Conservation (phyloP, 2,888 invertebrate species). For the Meloe dianella region DNA sequence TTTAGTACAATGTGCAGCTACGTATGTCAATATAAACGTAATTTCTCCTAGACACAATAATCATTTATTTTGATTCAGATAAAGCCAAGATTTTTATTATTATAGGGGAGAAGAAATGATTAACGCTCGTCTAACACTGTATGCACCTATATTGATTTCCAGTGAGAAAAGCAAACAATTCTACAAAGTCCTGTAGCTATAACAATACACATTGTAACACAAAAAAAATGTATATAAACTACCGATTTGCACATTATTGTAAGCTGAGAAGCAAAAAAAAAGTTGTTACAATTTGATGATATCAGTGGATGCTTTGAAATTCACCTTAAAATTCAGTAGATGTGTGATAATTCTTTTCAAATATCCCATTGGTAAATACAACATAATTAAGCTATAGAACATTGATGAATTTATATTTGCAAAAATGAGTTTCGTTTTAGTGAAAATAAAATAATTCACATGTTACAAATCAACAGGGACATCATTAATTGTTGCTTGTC, state of each 20-base stretch:
- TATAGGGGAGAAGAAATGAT: background rate
- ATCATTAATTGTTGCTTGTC: constrained; percentile 9
- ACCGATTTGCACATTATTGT: too few relatives aligned
- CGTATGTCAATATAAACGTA: constrained; percentile 22
- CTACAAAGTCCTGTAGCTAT: too few relatives aligned
- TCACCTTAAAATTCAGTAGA: too few relatives aligned
- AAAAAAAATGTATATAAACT: too few relatives aligned
- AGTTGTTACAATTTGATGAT: too few relatives aligned
- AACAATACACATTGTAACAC: too few relatives aligned
- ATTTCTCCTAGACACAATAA: constrained; percentile 10
- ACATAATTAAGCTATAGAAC: background rate
- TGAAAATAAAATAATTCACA: constrained; percentile 3
- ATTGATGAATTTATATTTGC: background rate
- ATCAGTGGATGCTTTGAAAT: too few relatives aligned
- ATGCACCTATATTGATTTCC: background rate
- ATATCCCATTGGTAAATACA: background rate
- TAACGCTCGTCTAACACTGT: background rate
- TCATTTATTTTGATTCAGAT: constrained; percentile 15
- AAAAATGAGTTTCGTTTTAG: background rate
- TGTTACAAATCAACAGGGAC: constrained; percentile 2
- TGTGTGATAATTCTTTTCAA: background rate
- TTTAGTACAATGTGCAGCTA: constrained; percentile 6
- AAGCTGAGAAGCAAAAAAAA: too few relatives aligned
- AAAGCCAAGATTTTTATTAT: background rate
- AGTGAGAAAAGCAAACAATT: background rate